phyloP scores from a whole-genome alignment of 2,888 invertebrate genomes.

The Phengaris alcon region DNA sequence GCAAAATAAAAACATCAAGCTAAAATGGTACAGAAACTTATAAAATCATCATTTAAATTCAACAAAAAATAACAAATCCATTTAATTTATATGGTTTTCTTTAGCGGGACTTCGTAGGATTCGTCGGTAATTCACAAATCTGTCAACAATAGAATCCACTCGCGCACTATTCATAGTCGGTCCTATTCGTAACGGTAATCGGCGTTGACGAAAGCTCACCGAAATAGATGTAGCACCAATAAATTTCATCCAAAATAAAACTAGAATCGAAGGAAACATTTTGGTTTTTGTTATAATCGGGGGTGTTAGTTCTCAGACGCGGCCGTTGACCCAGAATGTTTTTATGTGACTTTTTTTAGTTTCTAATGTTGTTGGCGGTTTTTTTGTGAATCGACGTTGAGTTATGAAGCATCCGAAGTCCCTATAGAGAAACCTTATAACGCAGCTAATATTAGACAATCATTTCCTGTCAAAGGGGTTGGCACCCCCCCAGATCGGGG shows the following conservation, averaged over 20 bases:
- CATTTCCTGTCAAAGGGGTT: conserved; percentile 78
- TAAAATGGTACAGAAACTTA: too few species aligned
- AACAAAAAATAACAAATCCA: neutral
- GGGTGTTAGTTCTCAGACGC: conserved; percentile 54
- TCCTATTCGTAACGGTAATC: conserved; percentile 49
- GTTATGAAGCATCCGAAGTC: conserved; percentile 47
- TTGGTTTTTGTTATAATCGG: conserved; percentile 62
- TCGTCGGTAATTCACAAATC: conserved; percentile 72
- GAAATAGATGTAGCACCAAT: conserved; percentile 68
- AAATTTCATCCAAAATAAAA: conserved; percentile 68
- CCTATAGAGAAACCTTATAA: conserved; percentile 75
- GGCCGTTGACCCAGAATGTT: conserved; percentile 64
- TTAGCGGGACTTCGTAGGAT: conserved; percentile 49
- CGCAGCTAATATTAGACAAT: conserved; percentile 79
- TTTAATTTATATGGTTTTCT: conserved; percentile 20
- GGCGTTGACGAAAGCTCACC: conserved; percentile 62
- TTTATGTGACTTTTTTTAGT: conserved; percentile 52
- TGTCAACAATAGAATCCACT: conserved; percentile 61
- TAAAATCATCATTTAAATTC: too few species aligned
- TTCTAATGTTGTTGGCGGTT: conserved; percentile 19
- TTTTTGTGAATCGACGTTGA: conserved; percentile 33
- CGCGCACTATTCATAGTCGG: conserved; percentile 65
- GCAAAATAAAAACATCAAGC: too few species aligned
- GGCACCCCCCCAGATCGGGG: conserved; percentile 50
- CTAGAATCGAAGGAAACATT: conserved; percentile 56